Evolutionary conservation across 2,888 invertebrate genomes (phyloP).

Genomic region (Lamellibrachia columna): DNA sequence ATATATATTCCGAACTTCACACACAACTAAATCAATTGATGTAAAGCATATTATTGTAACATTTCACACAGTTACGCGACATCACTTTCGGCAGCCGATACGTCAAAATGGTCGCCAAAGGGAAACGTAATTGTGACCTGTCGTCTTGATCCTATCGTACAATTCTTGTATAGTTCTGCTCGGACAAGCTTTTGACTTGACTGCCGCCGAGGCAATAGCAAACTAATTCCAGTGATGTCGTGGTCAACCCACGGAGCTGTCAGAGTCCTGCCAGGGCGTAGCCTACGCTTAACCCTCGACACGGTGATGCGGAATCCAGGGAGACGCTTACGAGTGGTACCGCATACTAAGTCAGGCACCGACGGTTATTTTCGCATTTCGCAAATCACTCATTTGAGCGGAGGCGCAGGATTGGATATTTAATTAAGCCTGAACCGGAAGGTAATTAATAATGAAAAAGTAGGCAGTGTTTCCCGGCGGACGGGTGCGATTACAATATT

Average conservation of each 20-base stretch:
- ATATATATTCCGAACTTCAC: neutral
- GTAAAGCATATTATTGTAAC: neutral
- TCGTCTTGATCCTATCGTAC: neutral
- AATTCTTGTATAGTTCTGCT: neutral
- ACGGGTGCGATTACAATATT: neutral
- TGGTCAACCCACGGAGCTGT: neutral
- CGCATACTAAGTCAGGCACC: neutral
- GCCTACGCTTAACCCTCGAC: neutral
- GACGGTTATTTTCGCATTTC: neutral
- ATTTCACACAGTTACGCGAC: neutral
- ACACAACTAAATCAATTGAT: neutral
- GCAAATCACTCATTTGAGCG: neutral
- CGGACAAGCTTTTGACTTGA: neutral
- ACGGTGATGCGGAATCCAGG: neutral
- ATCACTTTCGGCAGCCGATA: constrained; percentile 1
- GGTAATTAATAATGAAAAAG: neutral
- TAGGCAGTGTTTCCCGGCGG: neutral
- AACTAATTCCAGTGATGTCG: neutral
- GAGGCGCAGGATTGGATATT: neutral
- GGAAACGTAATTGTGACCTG: neutral
- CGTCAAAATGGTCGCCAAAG: neutral
- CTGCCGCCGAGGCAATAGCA: neutral
- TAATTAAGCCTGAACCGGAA: neutral
- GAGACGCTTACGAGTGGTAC: neutral
- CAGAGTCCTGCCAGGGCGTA: neutral